A percentile compares a stretch with the other conserved stretches of the same genome.
phyloP scores from a whole-genome alignment of 2,797 vertebrate genomes.

The Saguinus oedipus region DNA sequence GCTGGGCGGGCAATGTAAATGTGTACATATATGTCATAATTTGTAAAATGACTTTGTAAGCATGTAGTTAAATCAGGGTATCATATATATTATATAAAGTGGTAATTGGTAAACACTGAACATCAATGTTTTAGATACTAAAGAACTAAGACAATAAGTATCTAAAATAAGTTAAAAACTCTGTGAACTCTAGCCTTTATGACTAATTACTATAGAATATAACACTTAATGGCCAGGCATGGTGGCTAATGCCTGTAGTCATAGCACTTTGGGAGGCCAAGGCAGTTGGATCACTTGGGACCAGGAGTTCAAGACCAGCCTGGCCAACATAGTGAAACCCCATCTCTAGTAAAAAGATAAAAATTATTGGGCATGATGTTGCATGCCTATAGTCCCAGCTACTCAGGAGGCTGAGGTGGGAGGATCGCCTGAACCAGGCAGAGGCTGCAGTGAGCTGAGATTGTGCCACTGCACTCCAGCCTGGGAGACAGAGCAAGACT shows the following conservation, averaged over 20 bases:
- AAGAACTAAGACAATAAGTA: neutral
- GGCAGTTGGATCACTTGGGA: too few species aligned
- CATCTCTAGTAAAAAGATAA: too few species aligned
- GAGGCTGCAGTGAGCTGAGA: too few species aligned
- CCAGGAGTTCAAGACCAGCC: too few species aligned
- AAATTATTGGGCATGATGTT: too few species aligned
- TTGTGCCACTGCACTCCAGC: too few species aligned
- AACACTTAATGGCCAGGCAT: fast-evolving
- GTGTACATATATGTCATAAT: neutral
- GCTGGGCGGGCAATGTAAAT: neutral
- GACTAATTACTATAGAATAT: neutral
- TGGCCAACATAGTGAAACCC: too few species aligned
- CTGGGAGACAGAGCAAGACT: too few species aligned
- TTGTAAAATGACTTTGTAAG: neutral
- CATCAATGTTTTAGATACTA: neutral
- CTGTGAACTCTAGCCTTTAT: neutral
- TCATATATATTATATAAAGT: neutral
- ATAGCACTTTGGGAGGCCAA: too few species aligned
- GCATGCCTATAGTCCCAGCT: too few species aligned
- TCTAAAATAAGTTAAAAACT: conserved; percentile 7
- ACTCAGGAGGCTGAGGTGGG: too few species aligned
- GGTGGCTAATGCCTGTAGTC: neutral
- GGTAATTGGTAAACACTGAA: neutral
- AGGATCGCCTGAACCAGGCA: too few species aligned
- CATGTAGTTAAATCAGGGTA: neutral